Evolutionary conservation across 2,797 vertebrate genomes (phyloP), one percentile per base, ranked within the genome.

Genomic region (Coregonus suidteri): DNA sequence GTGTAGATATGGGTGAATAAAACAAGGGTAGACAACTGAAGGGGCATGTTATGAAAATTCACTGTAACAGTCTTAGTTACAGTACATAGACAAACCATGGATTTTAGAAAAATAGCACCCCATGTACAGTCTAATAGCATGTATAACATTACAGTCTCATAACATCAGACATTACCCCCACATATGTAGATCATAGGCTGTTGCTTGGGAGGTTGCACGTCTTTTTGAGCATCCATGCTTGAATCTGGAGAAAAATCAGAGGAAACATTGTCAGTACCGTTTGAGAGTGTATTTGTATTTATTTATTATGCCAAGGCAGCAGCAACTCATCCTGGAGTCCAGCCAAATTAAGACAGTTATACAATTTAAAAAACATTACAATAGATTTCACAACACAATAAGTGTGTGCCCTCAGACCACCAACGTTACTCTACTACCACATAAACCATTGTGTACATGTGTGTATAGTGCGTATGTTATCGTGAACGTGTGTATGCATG

Each of bases 101-200:
- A 11, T 47, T 47, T 47, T 11, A 0, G 9, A 11, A 47, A 11
- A 47, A 47, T 47, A 11, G 41, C 41, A 47, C 41, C 41, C 41
- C 9, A 2, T 47, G 41, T 47, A 47, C 41, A 47, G 41, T 47
- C 9, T 47, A 11, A 47, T 11, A 47, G 41, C 34, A 35, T 35
- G 34, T 35, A 35, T 35, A 47, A 47, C 11, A 47, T 47, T 11
- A 34, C 31, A 47, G 41, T 47, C 11, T 47, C 41, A 11, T 9
- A 11, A 47, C 2, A 47, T 2, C 9, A 11, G 2, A n/a, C 2
- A 59, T 93, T 94, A 99, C 98, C 97, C 94, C 97, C 98, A 91
- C 98, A 99, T 79, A 99, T 99, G 89, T 99, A 99, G 84, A 99
- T 97, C 98, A 99, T 99, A 15, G 98, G 98, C 84, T 99, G 98